phyloP scores from a whole-genome alignment of 2,797 vertebrate genomes.

The Anabacerthia variegaticeps region DNA sequence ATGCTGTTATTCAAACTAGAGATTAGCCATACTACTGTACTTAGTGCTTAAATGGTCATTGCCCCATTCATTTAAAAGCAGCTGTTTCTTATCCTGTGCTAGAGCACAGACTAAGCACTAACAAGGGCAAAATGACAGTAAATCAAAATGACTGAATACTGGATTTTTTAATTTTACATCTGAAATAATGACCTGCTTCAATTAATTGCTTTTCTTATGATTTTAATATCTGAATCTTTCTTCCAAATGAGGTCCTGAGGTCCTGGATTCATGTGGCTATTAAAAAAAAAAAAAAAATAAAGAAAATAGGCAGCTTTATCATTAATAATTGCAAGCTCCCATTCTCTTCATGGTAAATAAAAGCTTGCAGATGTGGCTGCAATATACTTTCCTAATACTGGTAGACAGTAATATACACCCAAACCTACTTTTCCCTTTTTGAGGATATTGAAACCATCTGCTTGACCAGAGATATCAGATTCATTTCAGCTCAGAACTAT shows the following conservation, averaged over 20 bases:
- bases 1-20: not conserved
- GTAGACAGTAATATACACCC: not conserved
- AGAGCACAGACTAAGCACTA: not conserved
- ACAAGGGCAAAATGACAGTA: not conserved
- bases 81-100: not conserved
- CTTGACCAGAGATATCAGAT: not conserved
- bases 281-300: too few species aligned
- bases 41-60: not conserved
- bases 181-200: not conserved
- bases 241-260: not conserved
- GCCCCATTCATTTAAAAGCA: not conserved
- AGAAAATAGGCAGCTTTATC: not conserved
- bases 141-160: not conserved
- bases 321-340: not conserved
- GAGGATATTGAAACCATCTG: not conserved
- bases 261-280: rapidly evolving
- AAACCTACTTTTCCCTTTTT: not conserved
- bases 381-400: not conserved
- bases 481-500: not conserved
- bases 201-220: not conserved
- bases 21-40: not conserved
- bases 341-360: not conserved
- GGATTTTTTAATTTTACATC: not conserved
- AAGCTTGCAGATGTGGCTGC: not conserved
- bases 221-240: not conserved